Evolutionary conservation across 2,797 vertebrate genomes (phyloP).

Genomic region (Molossus alvarezi): DNA sequence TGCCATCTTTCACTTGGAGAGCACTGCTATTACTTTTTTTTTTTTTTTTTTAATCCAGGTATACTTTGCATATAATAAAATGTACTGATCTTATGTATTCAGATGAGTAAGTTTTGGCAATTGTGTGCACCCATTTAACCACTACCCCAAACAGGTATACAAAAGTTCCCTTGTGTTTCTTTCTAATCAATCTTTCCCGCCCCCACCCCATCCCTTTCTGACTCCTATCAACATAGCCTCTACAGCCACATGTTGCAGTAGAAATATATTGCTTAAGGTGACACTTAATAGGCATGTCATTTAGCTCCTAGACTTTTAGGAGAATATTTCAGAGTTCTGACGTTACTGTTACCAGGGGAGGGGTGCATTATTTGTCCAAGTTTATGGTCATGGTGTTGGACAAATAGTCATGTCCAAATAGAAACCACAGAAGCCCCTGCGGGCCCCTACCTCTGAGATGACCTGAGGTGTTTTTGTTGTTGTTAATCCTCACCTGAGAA

Average conservation of each 20-base stretch:
- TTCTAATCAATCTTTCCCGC: neutral
- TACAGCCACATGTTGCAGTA: neutral
- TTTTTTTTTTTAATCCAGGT: neutral
- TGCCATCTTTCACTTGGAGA: neutral
- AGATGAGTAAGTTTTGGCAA: neutral
- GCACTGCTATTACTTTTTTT: neutral
- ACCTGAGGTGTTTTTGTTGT: neutral
- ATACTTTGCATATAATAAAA: conserved; percentile 4
- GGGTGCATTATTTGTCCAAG: neutral
- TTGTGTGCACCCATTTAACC: neutral
- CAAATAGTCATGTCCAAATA: neutral
- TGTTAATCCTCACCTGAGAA: too few species aligned
- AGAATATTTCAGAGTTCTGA: conserved; percentile 9
- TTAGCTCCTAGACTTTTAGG: neutral
- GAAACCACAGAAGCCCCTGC: neutral
- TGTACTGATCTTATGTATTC: neutral
- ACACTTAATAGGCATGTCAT: neutral
- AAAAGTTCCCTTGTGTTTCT: neutral
- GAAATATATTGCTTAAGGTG: neutral
- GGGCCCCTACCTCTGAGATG: neutral
- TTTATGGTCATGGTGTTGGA: neutral
- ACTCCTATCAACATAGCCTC: neutral
- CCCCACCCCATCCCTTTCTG: neutral
- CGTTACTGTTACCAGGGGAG: neutral
- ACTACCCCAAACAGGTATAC: neutral